Conservation (phyloP, 23 tunicate species). For the Ascidia mentula region DNA sequence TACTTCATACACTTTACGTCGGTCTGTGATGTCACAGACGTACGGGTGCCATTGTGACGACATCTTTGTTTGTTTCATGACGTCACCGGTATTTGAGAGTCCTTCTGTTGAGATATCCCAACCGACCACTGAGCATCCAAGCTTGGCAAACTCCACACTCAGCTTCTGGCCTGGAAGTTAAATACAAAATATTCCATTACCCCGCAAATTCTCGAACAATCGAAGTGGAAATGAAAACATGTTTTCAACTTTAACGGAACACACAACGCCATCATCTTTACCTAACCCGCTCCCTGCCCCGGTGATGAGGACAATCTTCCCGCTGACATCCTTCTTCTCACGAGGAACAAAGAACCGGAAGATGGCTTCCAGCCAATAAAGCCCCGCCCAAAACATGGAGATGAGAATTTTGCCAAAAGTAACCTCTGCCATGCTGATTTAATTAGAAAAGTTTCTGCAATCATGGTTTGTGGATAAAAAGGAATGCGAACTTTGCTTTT, state of each 20-base stretch:
- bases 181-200: neutral
- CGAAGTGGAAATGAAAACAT: no score
- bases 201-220: no score
- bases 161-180: conserved; percentile 39
- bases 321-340: conserved; percentile 12
- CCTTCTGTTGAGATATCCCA: conserved; percentile 41
- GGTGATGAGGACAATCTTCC: conserved; percentile 76
- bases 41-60: conserved; percentile 17
- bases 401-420: neutral
- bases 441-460: no score
- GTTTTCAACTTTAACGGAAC: neutral
- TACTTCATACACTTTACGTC: conserved; percentile 37
- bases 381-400: neutral
- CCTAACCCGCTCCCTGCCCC: conserved; percentile 88
- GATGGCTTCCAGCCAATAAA: neutral
- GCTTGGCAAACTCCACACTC: conserved; percentile 47
- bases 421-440: neutral
- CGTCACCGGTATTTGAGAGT: conserved; percentile 17
- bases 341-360: neutral
- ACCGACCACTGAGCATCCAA: conserved; percentile 53
- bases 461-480: no score
- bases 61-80: conserved; percentile 20
- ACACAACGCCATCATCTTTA: conserved; percentile 4
- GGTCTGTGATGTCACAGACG: conserved; percentile 56
- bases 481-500: no score